Base-by-base conservation (phyloP, 2,113 vertebrate genomes). In the Pipra filicauda region DNA sequence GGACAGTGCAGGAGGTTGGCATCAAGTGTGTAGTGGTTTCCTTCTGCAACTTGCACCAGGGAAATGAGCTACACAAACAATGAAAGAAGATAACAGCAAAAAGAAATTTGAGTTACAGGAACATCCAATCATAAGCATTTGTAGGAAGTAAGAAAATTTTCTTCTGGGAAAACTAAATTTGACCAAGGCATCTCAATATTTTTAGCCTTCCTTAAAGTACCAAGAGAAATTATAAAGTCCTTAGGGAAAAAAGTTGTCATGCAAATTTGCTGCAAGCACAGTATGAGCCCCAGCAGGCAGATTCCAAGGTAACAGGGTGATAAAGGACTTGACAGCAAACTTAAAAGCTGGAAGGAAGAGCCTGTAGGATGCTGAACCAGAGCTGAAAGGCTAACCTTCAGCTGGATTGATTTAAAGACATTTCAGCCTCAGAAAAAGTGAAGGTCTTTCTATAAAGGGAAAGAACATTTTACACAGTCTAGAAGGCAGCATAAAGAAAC, bases 281-380 rank as follows among this genome's bases (percentile, higher is more conserved):
- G 20, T 39, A 55, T 17, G 9, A 89, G 55, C 44, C 58, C 41
- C 54, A 80, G 59, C 57, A 91, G 89, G 58, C 67, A 95, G 54
- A 84, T 89, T 77, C 54, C 72, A 95, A 89, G 76, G 62, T 79
- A 85, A 88, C n/a, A 66, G 28, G 27, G 43, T 79, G 62, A 83
- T 64, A 89, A 91, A 91, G 72, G 33, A 83, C 52, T 94, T 88
- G 37, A 73, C 69, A 90, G 86, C 51, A 85, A 90, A 85, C 22
- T 54, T 83, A 24, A 92, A 92, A 88, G 74, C 51, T 88, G 33
- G 28, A 71, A 44, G 41, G 46, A 73, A 92, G 16, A 88, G 31
- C 39, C 54, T 55, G 48, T 31, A 55, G 31, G 28, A 85, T 44
- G 33, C 39, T 72, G 71, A 83, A 75, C 18, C 12, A 82, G 23